Evolutionary conservation across 2,797 vertebrate species (phyloP).

Genomic region (Momotus momota): DNA sequence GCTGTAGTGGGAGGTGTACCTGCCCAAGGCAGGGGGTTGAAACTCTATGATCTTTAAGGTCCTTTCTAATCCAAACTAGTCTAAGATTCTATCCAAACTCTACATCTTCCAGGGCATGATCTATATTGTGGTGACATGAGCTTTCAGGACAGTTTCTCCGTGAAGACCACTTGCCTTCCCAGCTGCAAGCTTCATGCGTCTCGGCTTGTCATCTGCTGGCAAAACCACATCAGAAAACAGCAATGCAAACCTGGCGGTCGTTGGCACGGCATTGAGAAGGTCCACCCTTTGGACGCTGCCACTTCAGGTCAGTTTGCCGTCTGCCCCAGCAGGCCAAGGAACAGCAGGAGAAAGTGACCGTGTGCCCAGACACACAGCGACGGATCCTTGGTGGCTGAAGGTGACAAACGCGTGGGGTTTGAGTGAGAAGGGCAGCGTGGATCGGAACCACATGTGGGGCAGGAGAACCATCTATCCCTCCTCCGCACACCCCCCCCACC

Average conservation of each 20-base stretch:
- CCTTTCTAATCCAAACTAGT: neutral
- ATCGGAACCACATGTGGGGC: neutral
- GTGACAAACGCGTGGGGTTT: rapidly evolving
- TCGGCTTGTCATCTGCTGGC: neutral
- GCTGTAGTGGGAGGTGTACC: neutral
- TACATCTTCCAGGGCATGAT: neutral
- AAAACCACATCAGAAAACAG: neutral
- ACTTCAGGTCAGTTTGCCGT: rapidly evolving
- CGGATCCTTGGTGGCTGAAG: rapidly evolving
- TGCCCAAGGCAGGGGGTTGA: neutral
- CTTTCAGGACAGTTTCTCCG: neutral
- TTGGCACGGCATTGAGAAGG: neutral
- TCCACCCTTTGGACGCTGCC: neutral
- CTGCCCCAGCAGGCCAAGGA: neutral
- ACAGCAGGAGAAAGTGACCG: rapidly evolving
- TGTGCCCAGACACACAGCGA: rapidly evolving
- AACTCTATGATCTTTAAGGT: neutral
- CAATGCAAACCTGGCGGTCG: neutral
- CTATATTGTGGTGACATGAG: rapidly evolving
- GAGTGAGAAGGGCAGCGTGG: rapidly evolving
- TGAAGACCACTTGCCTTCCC: neutral
- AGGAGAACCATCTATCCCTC: neutral
- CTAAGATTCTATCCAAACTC: neutral
- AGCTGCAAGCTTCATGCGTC: neutral
- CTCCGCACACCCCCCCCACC: too few species aligned